Evolutionary conservation across 2,113 vertebrate species (phyloP).

Genomic region (Urocolius indicus): DNA sequence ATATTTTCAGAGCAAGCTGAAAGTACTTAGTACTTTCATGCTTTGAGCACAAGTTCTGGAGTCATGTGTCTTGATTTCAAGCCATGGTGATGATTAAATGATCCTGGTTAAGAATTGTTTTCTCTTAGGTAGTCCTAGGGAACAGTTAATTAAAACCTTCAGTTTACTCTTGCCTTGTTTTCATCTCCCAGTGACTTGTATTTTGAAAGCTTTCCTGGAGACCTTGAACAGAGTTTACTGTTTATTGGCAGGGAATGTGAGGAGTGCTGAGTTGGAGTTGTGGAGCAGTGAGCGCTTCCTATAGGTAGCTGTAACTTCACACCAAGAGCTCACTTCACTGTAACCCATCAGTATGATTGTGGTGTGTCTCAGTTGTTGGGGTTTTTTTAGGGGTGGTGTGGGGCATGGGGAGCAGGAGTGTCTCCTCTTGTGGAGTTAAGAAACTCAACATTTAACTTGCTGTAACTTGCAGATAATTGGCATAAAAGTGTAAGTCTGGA

Average conservation of each 20-base stretch:
- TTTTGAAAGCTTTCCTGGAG: conserved; percentile 29
- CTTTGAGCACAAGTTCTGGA: background rate
- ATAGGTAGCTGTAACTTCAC: background rate
- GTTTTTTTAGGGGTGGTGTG: background rate
- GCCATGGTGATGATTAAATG: background rate
- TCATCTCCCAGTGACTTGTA: background rate
- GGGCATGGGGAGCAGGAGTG: background rate
- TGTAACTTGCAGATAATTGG: background rate
- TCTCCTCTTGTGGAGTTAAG: background rate
- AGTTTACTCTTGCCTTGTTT: background rate
- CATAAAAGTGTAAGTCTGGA: background rate
- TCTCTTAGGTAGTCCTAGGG: background rate
- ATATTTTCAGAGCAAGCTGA: background rate
- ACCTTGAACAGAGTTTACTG: background rate
- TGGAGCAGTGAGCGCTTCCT: background rate
- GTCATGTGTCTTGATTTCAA: background rate
- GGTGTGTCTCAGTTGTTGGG: background rate
- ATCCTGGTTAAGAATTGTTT: background rate
- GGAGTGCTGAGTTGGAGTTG: background rate
- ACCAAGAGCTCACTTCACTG: background rate
- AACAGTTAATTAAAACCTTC: conserved; percentile 41
- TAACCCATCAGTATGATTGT: background rate
- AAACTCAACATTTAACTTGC: background rate
- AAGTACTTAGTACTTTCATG: background rate
- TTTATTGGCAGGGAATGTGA: background rate